phyloP scores from a whole-genome alignment of 2,888 invertebrate species.

The Tachina grossa region DNA sequence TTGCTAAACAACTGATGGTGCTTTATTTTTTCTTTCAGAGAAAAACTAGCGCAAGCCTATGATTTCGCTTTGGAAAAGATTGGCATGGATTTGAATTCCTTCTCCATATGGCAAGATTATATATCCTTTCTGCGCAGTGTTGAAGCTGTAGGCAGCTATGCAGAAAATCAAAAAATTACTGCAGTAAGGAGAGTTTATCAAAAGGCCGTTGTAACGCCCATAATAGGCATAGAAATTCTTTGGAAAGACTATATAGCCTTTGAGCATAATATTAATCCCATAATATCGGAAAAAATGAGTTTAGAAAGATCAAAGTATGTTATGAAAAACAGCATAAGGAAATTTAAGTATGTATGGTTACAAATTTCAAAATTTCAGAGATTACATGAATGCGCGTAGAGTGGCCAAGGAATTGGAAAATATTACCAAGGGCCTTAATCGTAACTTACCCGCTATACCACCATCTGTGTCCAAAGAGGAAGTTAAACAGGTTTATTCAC shows the following conservation, averaged over 20 bases:
- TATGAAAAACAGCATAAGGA: neutral
- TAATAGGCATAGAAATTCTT: constrained; percentile 97
- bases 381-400: constrained; percentile 98
- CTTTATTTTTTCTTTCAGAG: constrained; percentile 85
- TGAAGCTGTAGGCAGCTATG: constrained; percentile 98
- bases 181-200: constrained; percentile 99
- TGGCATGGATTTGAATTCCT: constrained; percentile 98
- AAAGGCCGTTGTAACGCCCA: constrained; percentile 96
- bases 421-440: constrained; percentile 96
- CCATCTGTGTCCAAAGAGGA: constrained; percentile 95
- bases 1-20: neutral
- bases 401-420: constrained; percentile 98
- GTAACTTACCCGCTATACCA: constrained; percentile 98
- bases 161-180: constrained; percentile 99
- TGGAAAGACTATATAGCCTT: constrained; percentile 99
- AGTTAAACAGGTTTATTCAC: constrained; percentile 89
- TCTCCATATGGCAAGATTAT: constrained; percentile 98
- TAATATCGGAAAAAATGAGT: constrained; percentile 97
- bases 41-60: constrained; percentile 99
- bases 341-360: neutral
- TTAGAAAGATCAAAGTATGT: constrained; percentile 90
- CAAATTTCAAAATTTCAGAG: constrained; percentile 83
- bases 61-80: constrained; percentile 99
- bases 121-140: constrained; percentile 97
- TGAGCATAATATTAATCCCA: constrained; percentile 93